Base-by-base conservation (phyloP, 2,113 vertebrate genomes). In the Microtus richardsoni region DNA sequence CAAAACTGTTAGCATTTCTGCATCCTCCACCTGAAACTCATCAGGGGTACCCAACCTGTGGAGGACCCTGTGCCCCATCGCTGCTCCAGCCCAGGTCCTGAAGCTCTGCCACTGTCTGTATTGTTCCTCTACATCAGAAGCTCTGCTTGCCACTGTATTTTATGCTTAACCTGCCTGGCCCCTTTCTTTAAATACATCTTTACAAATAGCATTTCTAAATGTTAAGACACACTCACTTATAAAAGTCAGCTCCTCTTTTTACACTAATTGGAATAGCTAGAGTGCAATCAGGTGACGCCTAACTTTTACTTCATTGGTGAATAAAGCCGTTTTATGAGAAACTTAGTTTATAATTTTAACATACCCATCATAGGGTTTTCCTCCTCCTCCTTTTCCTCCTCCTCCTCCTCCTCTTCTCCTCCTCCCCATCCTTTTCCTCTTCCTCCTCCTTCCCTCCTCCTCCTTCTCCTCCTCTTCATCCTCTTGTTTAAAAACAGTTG, bases 301-400 rank as follows among this genome's bases (percentile, higher is more conserved):
- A n/a, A 74, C 58, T 89, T 89, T 94, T 47, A 66, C 47, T 68
- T 52, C 52, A 19, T 44, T 92, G 74, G 36, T 78, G n/a, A 54
- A 7, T 47, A 68, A 89, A 84, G 82, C 47, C 49, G 79, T 89
- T 49, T 52, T 89, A 44, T 68, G 86, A 41, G 9, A 47, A 95
- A 62, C 44, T 30, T 86, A 85, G n/a, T 93, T 95, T 90, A 62
- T 71, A 83, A 90, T 89, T 85, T n/a, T 91, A 89, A 85, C 24
- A 73, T 16, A 66, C 33, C 39, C 39, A 39, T 3, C n/a, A 62
- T 2, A 19, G n/a, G 11, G 16, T 1, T 6, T 84, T 26, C n/a
- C 39, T 62, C 11, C 22, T 14, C 36, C 16, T 21, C 4, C 3
- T 12, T 0, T 3, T 5, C 0, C 1, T 66, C 11, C 11, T 66